These are phyloP conservation scores for Streblospio benedicti DNA, from an alignment of 1,140 invertebrate species.

Conservation along the genomic window DNA sequence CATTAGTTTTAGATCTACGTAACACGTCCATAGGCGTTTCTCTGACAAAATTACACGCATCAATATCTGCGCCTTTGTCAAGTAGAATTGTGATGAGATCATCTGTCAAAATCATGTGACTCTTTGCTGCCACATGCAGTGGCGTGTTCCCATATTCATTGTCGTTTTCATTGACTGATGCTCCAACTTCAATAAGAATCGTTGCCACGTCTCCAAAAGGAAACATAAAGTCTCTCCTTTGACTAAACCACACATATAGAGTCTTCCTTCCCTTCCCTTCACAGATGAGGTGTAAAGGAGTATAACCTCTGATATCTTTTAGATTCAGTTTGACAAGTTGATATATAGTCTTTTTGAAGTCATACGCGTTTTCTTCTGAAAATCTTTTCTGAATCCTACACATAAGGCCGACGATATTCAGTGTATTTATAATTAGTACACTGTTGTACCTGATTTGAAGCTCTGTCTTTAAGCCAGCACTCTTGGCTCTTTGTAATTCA, in stretches of 20 bases:
- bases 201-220: too few species aligned
- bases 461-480: conserved; percentile 30
- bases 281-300: too few species aligned
- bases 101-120: conserved; percentile 46
- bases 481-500: conserved; percentile 35
- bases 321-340: conserved; percentile 69
- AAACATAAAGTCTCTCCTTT: too few species aligned
- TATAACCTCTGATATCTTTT: too few species aligned
- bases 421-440: conserved; percentile 68
- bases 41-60: conserved; percentile 70
- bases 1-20: too few species aligned
- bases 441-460: conserved; percentile 53
- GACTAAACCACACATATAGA: too few species aligned
- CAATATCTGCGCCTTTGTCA: conserved; percentile 72
- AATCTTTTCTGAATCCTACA: conserved; percentile 52
- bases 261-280: too few species aligned
- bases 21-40: conserved; percentile 64
- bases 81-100: conserved; percentile 63
- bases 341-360: conserved; percentile 54
- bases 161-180: too few species aligned
- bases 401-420: conserved; percentile 62
- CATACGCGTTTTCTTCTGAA: conserved; percentile 36
- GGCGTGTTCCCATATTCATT: conserved; percentile 61
- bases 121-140: conserved; percentile 68
- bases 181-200: too few species aligned